Base-by-base conservation (phyloP, 2,888 invertebrate genomes). In the Sinopyrophorus schimmeli region DNA sequence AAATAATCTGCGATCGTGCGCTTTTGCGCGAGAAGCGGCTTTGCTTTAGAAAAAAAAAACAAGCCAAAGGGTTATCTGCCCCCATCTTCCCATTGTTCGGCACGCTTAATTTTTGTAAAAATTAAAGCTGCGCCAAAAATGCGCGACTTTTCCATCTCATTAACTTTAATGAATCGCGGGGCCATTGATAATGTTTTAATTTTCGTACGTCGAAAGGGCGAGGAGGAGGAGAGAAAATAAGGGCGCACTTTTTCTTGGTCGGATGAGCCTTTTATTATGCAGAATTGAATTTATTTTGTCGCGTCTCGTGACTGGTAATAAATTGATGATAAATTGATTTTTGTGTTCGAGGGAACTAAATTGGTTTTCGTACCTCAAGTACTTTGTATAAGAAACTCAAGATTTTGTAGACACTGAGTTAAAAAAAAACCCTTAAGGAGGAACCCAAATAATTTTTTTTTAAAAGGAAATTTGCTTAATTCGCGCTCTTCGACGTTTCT, bases 271-370 rank as follows among this genome's bases (percentile, higher is more conserved):
- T 40, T 54, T 54, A 54, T 52, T 54, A 50, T 42, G 44, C 37
- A 46, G 38, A 42, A 47, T 42, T 35, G 43, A 47, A 44, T 47
- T 47, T 51, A 42, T 50, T 54, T 47, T 50, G 51, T 51, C 47
- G 50, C 43, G 43, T 47, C 51, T 27, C 47, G 51, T 47, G 51
- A 54, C 50, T 54, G 39, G 47, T 54, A 51, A 53, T 54, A 47
- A 49, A 50, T 54, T 52, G 51, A 54, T 48, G 47, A 52, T 54
- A 48, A 50, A 53, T 53, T 53, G 53, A 53, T 53, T 53, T 49
- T 44, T 50, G 49, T 42, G 53, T 53, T 53, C 46, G 37, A 30
- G 39, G 47, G 43, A 43, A 39, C 46, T 49, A 50, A 53, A 53
- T 53, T 53, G 53, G 53, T 53, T 53, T 49, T 53, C 40, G 46